Evolutionary conservation across 2,888 invertebrate species (phyloP).

Genomic region (Leptothorax acervorum): DNA sequence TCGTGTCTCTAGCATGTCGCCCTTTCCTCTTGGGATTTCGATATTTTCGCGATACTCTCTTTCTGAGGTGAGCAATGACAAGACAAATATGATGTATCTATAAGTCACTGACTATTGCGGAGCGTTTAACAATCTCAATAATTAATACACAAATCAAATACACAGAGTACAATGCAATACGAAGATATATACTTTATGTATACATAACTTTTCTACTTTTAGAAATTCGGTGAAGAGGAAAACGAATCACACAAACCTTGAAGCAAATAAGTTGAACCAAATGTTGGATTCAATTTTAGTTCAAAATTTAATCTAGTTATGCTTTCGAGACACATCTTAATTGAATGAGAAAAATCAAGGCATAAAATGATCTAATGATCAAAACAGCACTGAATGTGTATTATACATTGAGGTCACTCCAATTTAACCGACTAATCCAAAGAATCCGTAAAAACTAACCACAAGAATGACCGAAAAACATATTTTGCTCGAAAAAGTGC

Average conservation of each 20-base stretch:
- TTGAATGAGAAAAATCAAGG: not conserved
- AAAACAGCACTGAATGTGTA: not conserved
- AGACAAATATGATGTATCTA: not conserved
- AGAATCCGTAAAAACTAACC: not conserved
- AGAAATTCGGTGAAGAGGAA: not conserved
- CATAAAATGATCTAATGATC: constrained; percentile 10
- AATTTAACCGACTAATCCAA: constrained; percentile 26
- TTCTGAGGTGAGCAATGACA: constrained; percentile 25
- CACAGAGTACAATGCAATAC: too few relatives aligned
- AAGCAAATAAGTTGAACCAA: not conserved
- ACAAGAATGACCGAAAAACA: not conserved
- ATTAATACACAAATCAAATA: not conserved
- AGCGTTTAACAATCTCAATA: not conserved
- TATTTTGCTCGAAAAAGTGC: not conserved
- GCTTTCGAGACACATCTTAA: not conserved
- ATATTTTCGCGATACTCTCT: constrained; percentile 36
- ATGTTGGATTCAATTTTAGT: not conserved
- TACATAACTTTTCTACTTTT: not conserved
- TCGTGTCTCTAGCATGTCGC: constrained; percentile 63
- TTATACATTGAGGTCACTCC: constrained; percentile 1
- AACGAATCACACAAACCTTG: not conserved
- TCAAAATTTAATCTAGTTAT: not conserved
- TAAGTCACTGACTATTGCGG: not conserved
- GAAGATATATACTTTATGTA: not conserved
- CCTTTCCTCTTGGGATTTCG: constrained; percentile 32